These are phyloP conservation scores for Hipposideros armiger DNA, from an alignment of 2,113 vertebrate genomes.

Conservation along the genomic window DNA sequence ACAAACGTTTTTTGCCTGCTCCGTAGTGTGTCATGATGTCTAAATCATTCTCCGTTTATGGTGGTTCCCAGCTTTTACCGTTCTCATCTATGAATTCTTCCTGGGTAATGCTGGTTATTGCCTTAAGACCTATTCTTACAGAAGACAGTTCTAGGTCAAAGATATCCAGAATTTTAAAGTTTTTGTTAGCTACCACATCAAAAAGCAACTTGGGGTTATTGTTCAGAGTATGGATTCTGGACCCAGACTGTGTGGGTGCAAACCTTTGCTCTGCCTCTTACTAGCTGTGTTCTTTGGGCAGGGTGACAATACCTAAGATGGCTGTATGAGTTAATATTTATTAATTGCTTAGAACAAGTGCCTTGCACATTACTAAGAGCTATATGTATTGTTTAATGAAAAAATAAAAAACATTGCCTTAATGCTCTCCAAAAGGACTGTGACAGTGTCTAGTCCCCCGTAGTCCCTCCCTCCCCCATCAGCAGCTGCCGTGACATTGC, in stretches of 20 bases:
- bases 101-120: background rate
- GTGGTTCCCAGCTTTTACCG: background rate
- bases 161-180: background rate
- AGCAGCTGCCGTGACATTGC: background rate
- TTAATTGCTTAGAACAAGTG: background rate
- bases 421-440: background rate
- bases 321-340: background rate
- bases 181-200: background rate
- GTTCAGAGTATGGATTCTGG: background rate
- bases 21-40: accelerated
- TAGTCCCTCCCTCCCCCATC: accelerated
- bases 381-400: background rate
- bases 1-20: accelerated
- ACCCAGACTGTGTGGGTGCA: background rate
- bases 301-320: background rate
- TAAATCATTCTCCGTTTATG: accelerated
- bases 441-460: accelerated
- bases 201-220: background rate
- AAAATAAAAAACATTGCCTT: background rate
- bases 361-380: background rate
- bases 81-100: background rate
- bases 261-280: background rate
- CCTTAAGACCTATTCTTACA: background rate
- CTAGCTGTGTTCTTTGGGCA: background rate
- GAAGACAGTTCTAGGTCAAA: background rate